Percentiles rank a stretch among this genome's conserved stretches.
These are phyloP conservation scores for Phoenoteleia sp. DNA, from an alignment of 2,888 invertebrate species.

Conservation along the genomic window DNA sequence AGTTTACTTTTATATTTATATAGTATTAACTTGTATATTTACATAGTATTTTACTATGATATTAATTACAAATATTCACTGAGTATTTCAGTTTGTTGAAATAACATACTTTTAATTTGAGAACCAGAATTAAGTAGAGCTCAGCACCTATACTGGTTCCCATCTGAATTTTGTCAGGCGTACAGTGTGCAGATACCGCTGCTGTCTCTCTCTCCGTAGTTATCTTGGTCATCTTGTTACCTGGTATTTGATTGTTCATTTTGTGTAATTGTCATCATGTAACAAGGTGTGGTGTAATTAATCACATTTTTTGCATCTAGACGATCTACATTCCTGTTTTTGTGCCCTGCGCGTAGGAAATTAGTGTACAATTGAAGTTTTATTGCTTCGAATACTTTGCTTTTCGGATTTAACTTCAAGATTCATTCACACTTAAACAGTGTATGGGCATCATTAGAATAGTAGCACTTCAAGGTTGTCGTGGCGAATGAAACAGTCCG, in stretches of 20 bases:
- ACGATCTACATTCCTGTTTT: slow-evolving; percentile 16
- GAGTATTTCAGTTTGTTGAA: no score
- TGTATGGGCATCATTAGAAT: neutral
- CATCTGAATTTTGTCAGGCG: neutral
- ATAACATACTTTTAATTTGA: no score
- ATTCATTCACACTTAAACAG: neutral
- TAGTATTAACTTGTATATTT: no score
- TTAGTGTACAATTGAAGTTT: neutral
- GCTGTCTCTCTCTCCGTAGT: neutral
- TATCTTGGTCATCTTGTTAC: neutral
- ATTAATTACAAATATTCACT: no score
- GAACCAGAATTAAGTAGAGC: slow-evolving; percentile 2
- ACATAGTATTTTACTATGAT: no score
- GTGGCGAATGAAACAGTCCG: no score
- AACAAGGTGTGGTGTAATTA: neutral
- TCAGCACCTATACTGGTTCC: slow-evolving; percentile 10
- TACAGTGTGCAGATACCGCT: slow-evolving; percentile 3
- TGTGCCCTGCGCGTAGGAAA: neutral
- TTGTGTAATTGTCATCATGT: neutral
- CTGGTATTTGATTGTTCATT: no score
- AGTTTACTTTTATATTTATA: no score
- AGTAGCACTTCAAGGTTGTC: no score
- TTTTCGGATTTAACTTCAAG: neutral
- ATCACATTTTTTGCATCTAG: slow-evolving; percentile 27
- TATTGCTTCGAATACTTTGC: neutral